Percentiles rank a stretch among this genome's conserved stretches.
Conservation (phyloP, 1,140 invertebrate genomes). For the Scaptomyza montana region DNA sequence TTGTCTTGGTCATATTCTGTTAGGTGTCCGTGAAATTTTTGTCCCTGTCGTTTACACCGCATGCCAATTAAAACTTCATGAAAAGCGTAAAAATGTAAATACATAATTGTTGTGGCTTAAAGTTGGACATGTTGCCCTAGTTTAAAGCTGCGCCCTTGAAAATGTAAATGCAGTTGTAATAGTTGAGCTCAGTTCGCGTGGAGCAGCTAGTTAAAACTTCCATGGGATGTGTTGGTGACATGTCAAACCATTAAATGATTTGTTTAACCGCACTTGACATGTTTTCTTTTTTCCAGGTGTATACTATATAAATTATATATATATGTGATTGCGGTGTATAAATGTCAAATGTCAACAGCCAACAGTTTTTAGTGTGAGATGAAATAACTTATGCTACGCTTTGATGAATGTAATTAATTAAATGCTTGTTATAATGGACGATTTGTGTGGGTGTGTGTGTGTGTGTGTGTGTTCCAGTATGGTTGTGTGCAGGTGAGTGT, state of each 20-base stretch:
- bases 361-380: constrained; percentile 18
- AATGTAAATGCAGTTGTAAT: neutral
- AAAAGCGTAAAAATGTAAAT: constrained; percentile 45
- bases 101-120: constrained; percentile 52
- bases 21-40: constrained; percentile 29
- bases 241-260: constrained; percentile 59
- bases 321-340: constrained; percentile 20
- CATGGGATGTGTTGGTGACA: constrained; percentile 38
- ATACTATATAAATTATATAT: neutral
- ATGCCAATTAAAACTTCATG: constrained; percentile 68
- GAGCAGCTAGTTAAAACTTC: constrained; percentile 6
- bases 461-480: neutral
- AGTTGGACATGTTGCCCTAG: constrained; percentile 30
- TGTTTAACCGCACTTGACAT: constrained; percentile 57
- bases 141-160: constrained; percentile 33
- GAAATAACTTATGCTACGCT: constrained; percentile 34
- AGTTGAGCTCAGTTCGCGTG: constrained; percentile 4
- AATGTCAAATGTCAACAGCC: constrained; percentile 37
- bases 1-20: constrained; percentile 13
- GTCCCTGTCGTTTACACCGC: constrained; percentile 23
- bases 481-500: constrained; percentile 12
- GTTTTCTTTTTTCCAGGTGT: constrained; percentile 7
- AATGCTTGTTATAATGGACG: constrained; percentile 54
- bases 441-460: constrained; percentile 7
- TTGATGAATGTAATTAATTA: constrained; percentile 68